Evolutionary conservation across 2,888 invertebrate species (phyloP), one percentile per base, ranked within the genome.

Genomic region (Lasioglossum oenotherae): DNA sequence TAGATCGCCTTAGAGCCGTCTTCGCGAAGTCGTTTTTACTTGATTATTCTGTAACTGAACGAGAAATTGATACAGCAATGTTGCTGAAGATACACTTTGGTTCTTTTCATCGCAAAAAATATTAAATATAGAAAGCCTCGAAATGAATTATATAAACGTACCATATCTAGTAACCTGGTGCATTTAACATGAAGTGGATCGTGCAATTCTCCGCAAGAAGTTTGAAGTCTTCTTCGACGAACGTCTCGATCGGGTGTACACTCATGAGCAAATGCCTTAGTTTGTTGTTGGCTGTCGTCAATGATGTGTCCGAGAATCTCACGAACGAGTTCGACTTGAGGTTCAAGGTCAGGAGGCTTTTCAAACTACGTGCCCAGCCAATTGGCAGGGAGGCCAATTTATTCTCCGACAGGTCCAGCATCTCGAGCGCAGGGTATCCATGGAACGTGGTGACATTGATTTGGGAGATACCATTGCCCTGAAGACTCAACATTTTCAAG

Each of bases 401-500:
- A 31, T 67, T 67, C 6, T 19, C 1, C 5, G 64, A 67, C 35
- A 67, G 31, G 0, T 67, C 64, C 0, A 67, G 2, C 31, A 2
- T 2, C 19, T 35, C 19, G 19, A 67, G 35, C 4, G 31, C 19
- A 35, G 35, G 35, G 0, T 19, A 31, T 16, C 16, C 16, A 1
- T 1, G 19, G 35, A 67, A 67, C 31, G 64, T 3, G 35, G 16
- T 35, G 6, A 0, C 16, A 16, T 14, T 6, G 69, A 94, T 91
- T 0, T 60, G n/a, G 0, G 38, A 57, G 53, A 95, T 93, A 2
- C 74, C 41, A 80, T 94, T 95, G 1, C 86, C 86, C 4, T 89
- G 88, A 5, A 94, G 80, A 0, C 85, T 85, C 5, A 94, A 86
- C 83, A 84, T 90, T 60, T 85, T 88, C 10, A 94, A 81, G 0